Base-by-base conservation (phyloP, 2,888 invertebrate species). In the Dugesia japonica region DNA sequence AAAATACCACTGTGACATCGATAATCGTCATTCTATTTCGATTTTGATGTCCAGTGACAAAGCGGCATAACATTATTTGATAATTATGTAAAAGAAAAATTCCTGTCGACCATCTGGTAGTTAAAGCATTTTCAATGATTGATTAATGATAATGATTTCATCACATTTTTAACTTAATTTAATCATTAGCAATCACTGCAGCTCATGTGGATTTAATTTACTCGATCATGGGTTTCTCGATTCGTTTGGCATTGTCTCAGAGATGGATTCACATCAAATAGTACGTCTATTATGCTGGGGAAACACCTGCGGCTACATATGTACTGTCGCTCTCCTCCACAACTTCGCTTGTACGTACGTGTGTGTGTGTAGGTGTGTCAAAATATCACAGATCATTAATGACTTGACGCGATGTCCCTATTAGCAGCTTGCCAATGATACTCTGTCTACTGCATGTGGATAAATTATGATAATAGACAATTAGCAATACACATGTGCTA, bases 241-340 rank as follows among this genome's bases (percentile, higher is more conserved):
- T 23, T n/a, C 56, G 56, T 23, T 56, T 56, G 56, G 56, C 56
- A 56, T 56, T 56, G 56, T 56, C 56, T 56, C 56, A 56, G 7
- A 56, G 23, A 56, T 56, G 4, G 20, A 56, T 56, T 56, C 56
- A 56, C 56, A 56, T 56, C 56, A 56, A 56, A 56, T 56, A 56
- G 56, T 23, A 56, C 23, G 56, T 56, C 56, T 56, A 56, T 56
- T 56, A 56, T 56, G 56, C 56, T 56, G 56, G 56, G 56, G 56
- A 56, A 56, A 56, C 56, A 56, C 56, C 56, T 56, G 56, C 56
- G 56, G 56, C 56, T 56, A 56, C 56, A 56, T n/a, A 56, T 56
- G 56, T 56, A 56, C 9, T 20, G 56, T 56, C 56, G n/a, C 56
- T 56, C 56, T 4, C 56, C 56, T 56, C 56, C 56, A 56, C 56